Conservation (phyloP, 2,888 invertebrate species). For the Nipponacmea schrenckii region DNA sequence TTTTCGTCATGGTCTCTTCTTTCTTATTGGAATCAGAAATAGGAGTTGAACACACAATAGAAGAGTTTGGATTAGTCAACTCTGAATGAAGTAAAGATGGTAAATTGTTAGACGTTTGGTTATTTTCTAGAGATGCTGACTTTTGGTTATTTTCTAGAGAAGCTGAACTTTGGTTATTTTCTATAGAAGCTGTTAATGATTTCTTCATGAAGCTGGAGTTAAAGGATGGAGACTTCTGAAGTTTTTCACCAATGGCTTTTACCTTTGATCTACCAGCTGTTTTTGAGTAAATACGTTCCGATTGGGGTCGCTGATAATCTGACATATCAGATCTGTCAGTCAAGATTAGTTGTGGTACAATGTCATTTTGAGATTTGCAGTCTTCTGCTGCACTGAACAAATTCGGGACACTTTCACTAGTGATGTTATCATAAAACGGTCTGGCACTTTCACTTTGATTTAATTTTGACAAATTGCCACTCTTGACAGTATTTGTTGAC, state of each 20-base stretch:
- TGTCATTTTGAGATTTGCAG: too few species aligned
- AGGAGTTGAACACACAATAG: neutral
- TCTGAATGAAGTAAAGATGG: too few species aligned
- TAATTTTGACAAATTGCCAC: neutral
- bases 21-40: neutral
- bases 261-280: neutral
- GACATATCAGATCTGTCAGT: neutral
- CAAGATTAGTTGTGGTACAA: neutral
- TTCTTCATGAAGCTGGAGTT: too few species aligned
- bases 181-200: too few species aligned
- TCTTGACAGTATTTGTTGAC: constrained; percentile 7
- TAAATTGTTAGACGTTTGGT: too few species aligned
- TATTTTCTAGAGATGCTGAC: too few species aligned
- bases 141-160: too few species aligned
- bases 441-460: neutral
- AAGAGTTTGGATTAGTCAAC: neutral
- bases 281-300: neutral
- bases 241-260: too few species aligned
- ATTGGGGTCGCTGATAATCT: neutral
- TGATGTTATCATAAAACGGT: neutral
- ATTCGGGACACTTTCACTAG: too few species aligned
- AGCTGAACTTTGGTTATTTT: too few species aligned
- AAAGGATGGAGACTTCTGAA: too few species aligned
- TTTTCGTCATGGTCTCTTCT: neutral
- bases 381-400: too few species aligned